A percentile compares a stretch with the other conserved stretches of the same genome.
Evolutionary conservation across 2,113 vertebrate genomes (phyloP).

Genomic region (Otis tarda): DNA sequence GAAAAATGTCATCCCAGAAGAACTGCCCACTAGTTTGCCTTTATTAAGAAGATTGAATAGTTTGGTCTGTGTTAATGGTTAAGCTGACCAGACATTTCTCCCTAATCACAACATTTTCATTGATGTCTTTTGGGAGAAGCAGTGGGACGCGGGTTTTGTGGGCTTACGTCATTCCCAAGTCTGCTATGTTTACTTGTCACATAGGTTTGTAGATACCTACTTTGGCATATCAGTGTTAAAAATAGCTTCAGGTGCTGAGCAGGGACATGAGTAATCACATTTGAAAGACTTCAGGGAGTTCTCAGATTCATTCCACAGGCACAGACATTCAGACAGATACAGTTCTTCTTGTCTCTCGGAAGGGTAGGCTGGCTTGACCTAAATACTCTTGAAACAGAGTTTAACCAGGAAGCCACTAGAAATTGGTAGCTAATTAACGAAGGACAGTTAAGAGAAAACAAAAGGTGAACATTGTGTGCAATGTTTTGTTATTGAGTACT

Average conservation of each 20-base stretch:
- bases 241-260: neutral
- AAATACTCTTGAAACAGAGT: neutral
- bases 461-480: neutral
- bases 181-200: neutral
- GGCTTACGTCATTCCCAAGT: neutral
- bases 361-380: neutral
- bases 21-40: neutral
- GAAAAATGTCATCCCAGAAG: conserved; percentile 15
- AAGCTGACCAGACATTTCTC: neutral
- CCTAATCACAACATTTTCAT: neutral
- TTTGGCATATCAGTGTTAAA: neutral
- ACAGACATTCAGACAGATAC: neutral
- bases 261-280: neutral
- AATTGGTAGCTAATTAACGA: neutral
- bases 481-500: neutral
- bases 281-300: neutral
- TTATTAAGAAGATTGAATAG: neutral
- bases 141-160: neutral
- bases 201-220: neutral
- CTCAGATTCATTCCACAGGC: neutral
- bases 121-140: neutral
- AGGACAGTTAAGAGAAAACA: neutral
- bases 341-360: neutral
- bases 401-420: neutral
- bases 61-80: neutral